These are phyloP conservation scores for Adineta ricciae DNA, from an alignment of 2,888 invertebrate genomes.

Conservation along the genomic window DNA sequence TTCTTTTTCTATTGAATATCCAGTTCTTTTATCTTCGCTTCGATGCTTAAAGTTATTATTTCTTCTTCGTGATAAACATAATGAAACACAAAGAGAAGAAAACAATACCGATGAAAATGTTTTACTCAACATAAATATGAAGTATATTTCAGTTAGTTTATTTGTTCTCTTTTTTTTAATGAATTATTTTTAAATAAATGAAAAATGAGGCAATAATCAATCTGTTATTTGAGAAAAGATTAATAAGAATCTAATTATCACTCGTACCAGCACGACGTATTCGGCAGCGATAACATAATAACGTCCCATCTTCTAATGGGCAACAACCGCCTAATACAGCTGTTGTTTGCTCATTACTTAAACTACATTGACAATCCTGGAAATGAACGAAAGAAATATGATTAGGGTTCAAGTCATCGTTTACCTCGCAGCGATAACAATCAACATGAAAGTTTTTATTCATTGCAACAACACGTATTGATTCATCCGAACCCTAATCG, in stretches of 20 bases:
- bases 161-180: no score
- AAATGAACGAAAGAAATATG: neutral
- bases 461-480: slow-evolving; percentile 94
- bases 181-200: no score
- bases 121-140: no score
- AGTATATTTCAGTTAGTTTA: no score
- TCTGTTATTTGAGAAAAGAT: no score
- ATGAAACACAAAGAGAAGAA: no score
- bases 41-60: no score
- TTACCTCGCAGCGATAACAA: slow-evolving; percentile 83
- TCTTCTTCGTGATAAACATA: no score
- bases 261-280: neutral
- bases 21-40: neutral
- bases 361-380: slow-evolving; percentile 80
- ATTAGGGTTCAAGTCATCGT: slow-evolving; percentile 35
- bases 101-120: no score
- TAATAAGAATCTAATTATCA: neutral
- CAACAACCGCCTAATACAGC: neutral
- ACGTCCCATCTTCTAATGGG: neutral
- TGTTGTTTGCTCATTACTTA: slow-evolving; percentile 61
- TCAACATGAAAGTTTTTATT: slow-evolving; percentile 97
- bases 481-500: slow-evolving; percentile 85
- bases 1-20: neutral
- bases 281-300: neutral
- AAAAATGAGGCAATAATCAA: no score